Conservation (phyloP, 2,797 vertebrate species). For the Gymnothorax javanicus region DNA sequence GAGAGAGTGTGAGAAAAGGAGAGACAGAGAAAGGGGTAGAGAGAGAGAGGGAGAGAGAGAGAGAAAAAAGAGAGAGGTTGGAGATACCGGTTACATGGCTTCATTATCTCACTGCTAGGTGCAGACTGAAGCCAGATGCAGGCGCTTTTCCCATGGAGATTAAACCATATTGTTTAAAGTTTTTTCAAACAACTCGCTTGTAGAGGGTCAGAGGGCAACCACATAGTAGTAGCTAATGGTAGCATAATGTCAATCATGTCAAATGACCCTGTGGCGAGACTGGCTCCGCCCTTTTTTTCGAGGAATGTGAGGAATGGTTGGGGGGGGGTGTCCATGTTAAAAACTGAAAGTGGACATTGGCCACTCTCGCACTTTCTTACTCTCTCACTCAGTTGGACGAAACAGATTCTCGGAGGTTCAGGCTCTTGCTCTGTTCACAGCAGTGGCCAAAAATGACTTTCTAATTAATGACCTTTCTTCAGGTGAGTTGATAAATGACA, state of each 20-base stretch:
- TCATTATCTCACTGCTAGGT: conserved; percentile 70
- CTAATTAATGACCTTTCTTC: conserved; percentile 49
- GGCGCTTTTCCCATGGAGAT: conserved; percentile 72
- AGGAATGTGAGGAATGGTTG: conserved; percentile 78
- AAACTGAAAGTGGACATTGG: not conserved
- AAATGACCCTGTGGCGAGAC: conserved; percentile 71
- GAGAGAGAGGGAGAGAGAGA: conserved; percentile 29
- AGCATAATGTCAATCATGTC: conserved; percentile 81
- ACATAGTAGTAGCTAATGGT: conserved; percentile 79
- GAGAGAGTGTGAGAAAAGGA: not conserved
- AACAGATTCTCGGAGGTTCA: conserved; percentile 38
- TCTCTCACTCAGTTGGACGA: conserved; percentile 27
- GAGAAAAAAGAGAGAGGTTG: conserved; percentile 10
- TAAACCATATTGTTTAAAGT: conserved; percentile 74
- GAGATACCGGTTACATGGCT: conserved; percentile 53
- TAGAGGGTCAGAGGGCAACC: conserved; percentile 75
- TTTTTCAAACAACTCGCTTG: conserved; percentile 73
- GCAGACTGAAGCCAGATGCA: conserved; percentile 66
- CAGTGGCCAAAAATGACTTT: conserved; percentile 35
- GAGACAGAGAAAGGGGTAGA: not conserved
- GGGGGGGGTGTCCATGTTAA: conserved; percentile 32
- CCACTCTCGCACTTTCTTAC: conserved; percentile 34
- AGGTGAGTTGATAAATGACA: conserved; percentile 45
- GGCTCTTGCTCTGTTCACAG: conserved; percentile 35
- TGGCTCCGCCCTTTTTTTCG: conserved; percentile 59